Evolutionary conservation across 2,113 vertebrate genomes (phyloP), one percentile per base, ranked within the genome.

Genomic region (Callospermophilus lateralis): DNA sequence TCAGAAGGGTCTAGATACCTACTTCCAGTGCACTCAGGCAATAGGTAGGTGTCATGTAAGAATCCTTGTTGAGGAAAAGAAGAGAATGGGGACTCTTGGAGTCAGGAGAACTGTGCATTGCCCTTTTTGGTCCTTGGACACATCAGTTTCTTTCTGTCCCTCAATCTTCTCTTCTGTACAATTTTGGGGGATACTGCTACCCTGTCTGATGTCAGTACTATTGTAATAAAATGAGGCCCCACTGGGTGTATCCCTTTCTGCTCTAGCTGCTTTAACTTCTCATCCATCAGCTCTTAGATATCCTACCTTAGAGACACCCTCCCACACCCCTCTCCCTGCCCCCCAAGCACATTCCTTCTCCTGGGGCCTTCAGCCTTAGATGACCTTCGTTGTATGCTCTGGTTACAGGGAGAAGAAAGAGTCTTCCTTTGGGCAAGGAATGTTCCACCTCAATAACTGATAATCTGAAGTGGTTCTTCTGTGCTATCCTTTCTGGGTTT

Each of bases 361-460:
- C 15, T 63, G 55, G 58, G 48, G 90, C 80, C 65, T 70, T 32
- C 32, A 78, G 94, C 78, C 91, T 97, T 91, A 93, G 68, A 34
- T 86, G 93, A 94, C 93, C 96, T 92, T 30, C n/a, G 30, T 39
- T 34, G 19, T 55, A 55, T 61, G 93, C 89, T 96, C 89, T 20
- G n/a, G 89, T 97, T 97, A 95, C 89, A 67, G 22, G 68, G n/a
- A 96, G 73, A 77, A 93, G 89, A 83, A 83, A 67, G 53, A 55
- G 6, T 68, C 73, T 97, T 92, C 93, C 61, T 92, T 81, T 83
- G 81, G 79, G 30, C 87, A 85, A 26, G 34, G 73, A 94, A 55
- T 68, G 48, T 67, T 94, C 88, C 93, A 53, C 77, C 73, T 92
- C 80, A 92, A 80, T 86, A 78, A 37, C 78, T 45, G 80, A 80